These are phyloP conservation scores for Epizoanthus fatuus DNA, from an alignment of 92 coral and sea anemone species.

Conservation along the genomic window DNA sequence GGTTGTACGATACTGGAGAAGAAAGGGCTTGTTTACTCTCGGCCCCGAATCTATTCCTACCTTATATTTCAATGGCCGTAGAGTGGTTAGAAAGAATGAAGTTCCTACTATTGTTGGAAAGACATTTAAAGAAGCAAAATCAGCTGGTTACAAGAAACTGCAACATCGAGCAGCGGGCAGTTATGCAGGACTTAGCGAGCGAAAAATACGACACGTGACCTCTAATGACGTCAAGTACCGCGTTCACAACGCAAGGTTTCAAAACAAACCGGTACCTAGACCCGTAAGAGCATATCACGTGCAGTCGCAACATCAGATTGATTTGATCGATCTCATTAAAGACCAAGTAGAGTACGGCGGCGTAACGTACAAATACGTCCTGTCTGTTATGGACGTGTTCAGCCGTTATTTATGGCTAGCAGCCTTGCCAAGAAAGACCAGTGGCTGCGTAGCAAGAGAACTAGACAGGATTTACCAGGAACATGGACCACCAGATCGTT, in stretches of 20 bases:
- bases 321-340: conserved; percentile 58
- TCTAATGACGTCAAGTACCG: conserved; percentile 48
- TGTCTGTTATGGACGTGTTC: conserved; percentile 57
- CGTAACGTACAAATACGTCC: conserved; percentile 36
- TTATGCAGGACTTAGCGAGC: conserved; percentile 52
- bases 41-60: conserved; percentile 23
- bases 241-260: conserved; percentile 47
- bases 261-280: conserved; percentile 48
- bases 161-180: conserved; percentile 30
- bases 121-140: conserved; percentile 48
- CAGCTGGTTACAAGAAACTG: conserved; percentile 52
- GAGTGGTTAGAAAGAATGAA: conserved; percentile 22
- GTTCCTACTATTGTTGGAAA: conserved; percentile 43
- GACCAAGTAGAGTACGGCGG: conserved; percentile 42
- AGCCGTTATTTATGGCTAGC: conserved; percentile 68
- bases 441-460: conserved; percentile 37
- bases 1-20: conserved; percentile 47
- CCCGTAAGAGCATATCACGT: conserved; percentile 50
- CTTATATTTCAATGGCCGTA: conserved; percentile 39
- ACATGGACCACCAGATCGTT: conserved; percentile 53
- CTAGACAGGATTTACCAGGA: conserved; percentile 39
- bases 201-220: conserved; percentile 44
- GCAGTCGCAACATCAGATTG: conserved; percentile 63
- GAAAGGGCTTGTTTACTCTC: conserved; percentile 36
- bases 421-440: conserved; percentile 42